Evolutionary conservation across 23 tunicate genomes (phyloP), one percentile per base, ranked within the genome.

Genomic region (Ciona savignyi): DNA sequence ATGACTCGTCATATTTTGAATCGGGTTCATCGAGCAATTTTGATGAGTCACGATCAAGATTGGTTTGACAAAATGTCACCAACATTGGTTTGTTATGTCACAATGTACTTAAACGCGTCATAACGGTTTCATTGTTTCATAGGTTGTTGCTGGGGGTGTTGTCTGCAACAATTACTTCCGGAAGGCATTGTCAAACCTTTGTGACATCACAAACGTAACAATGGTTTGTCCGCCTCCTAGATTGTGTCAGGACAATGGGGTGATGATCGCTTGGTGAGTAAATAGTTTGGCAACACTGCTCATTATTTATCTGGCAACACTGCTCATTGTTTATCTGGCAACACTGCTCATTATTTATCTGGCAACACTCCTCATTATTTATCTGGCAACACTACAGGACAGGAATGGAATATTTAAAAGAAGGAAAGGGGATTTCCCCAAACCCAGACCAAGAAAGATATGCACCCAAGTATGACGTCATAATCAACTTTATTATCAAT

Each of bases 131-230:
- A 4, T 3, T 20, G 25, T 31, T 20, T 68, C 11, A 26, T 27
- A 88, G 96, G 97, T 90, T 60, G 82, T 79, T 21, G 83, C 97
- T 25, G 97, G 97, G 29, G 97, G 97, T 4, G 97, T 90, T 15
- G 85, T 83, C 25, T 79, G 91, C 70, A 90, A 90, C 34, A 23
- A 31, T 11, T 71, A 71, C 34, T 33, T 90, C 19, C 68, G 90
- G 1, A 81, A 79, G 15, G 60, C 72, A 25, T 35, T 90, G 23
- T 11, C 65, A 28, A 65, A 65, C 21, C 71, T 90, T 11, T 90
- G 97, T 66, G 67, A 75, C 62, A 33, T 19, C 27, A 35, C 77
- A 1, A 67, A 63, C 2, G 21, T 30, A 66, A 23, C 73, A 29
- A 30, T 90, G 35, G 31, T 83, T 20, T 65, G 78, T 25, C 97